phyloP scores from a whole-genome alignment of 2,888 invertebrate species.

The Drosophila kambysellisi region DNA sequence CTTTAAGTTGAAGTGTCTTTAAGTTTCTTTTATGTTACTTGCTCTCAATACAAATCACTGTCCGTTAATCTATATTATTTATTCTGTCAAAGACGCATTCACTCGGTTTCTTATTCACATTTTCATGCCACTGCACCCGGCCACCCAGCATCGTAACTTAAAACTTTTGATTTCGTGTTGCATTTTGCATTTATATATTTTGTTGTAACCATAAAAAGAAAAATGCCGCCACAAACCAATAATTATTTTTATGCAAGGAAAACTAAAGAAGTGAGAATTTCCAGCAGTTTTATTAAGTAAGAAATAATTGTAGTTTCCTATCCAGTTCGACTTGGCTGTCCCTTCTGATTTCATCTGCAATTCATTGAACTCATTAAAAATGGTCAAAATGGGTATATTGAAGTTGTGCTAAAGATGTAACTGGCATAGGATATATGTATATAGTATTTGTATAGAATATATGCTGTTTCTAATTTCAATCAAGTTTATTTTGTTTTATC shows the following conservation, averaged over 20 bases:
- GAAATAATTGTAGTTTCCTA: neutral
- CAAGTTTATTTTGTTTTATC: too few species aligned
- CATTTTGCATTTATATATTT: constrained; percentile 4
- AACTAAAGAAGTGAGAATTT: constrained; percentile 10
- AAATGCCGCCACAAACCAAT: constrained; percentile 29
- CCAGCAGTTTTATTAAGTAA: neutral
- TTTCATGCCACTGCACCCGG: constrained; percentile 65
- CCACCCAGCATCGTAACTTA: constrained; percentile 35
- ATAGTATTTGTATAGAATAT: too few species aligned
- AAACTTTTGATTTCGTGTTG: constrained; percentile 35
- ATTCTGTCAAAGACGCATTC: constrained; percentile 14
- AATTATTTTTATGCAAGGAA: constrained; percentile 4
- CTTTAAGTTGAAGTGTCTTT: neutral
- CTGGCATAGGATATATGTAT: too few species aligned
- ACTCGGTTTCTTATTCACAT: constrained; percentile 25
- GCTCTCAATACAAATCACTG: constrained; percentile 13
- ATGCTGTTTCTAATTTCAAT: neutral
- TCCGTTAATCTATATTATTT: constrained; percentile 17
- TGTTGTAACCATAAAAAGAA: constrained; percentile 48
- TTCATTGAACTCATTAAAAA: neutral
- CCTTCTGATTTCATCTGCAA: neutral
- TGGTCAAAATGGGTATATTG: too few species aligned
- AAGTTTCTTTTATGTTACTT: constrained; percentile 29
- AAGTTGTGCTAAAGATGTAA: too few species aligned
- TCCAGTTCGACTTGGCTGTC: neutral